These are phyloP conservation scores for Cephalotes varians DNA, from an alignment of 2,888 invertebrate genomes.

Conservation along the genomic window DNA sequence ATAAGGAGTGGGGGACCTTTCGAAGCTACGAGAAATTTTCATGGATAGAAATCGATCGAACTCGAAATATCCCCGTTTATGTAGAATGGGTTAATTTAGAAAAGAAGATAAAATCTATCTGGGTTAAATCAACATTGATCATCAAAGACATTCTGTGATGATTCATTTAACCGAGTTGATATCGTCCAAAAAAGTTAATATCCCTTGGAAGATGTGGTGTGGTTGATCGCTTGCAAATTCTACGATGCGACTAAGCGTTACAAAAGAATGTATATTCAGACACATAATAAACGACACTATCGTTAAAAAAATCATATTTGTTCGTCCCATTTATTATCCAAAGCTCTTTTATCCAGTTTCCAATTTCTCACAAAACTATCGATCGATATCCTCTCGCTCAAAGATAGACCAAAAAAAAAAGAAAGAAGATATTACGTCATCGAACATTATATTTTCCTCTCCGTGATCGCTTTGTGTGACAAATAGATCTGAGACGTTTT, in stretches of 20 bases:
- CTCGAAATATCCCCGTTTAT: too few species aligned
- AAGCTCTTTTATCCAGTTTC: conserved; percentile 74
- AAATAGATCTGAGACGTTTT: conserved; percentile 42
- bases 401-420: conserved; percentile 9
- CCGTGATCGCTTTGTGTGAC: conserved; percentile 43
- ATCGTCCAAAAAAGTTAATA: background rate
- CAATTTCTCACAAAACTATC: conserved; percentile 61
- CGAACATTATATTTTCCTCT: conserved; percentile 26
- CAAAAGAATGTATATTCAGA: conserved; percentile 29
- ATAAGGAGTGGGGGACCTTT: too few species aligned
- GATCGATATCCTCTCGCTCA: conserved; percentile 46
- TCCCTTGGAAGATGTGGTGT: background rate
- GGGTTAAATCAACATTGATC: conserved; percentile 1
- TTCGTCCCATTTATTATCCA: conserved; percentile 82
- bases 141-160: background rate
- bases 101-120: background rate
- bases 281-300: conserved; percentile 69
- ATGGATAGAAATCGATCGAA: too few species aligned
- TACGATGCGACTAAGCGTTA: background rate
- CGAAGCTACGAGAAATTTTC: too few species aligned
- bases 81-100: too few species aligned
- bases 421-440: conserved; percentile 15
- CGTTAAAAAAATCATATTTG: conserved; percentile 75
- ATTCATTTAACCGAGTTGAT: background rate
- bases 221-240: background rate